Base-by-base conservation (phyloP, 2,888 invertebrate species). In the Chaitophorus viminalis region DNA sequence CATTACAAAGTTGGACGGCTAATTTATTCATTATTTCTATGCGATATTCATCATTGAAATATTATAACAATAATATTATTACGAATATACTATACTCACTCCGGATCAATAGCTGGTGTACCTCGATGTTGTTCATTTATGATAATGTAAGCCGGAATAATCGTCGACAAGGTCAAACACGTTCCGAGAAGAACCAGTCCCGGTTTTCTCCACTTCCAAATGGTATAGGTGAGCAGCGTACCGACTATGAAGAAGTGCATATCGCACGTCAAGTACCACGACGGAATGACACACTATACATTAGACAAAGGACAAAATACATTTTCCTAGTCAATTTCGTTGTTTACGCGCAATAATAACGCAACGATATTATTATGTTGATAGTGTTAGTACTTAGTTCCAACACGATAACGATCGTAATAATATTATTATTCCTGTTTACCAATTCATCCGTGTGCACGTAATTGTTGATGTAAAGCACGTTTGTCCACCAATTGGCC, bases 381-480 rank as follows among this genome's bases (percentile, higher is more conserved):
- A n/a, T n/a, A n/a, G n/a, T n/a, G n/a, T n/a, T n/a, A n/a, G n/a
- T n/a, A n/a, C n/a, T n/a, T n/a, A n/a, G n/a, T n/a, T n/a, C n/a
- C n/a, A n/a, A n/a, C n/a, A n/a, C 60, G 25, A 11, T 54, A 1
- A 1, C 54, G 2, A 54, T 4, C 54, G 11, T 0, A 39, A 39
- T 46, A 11, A 14, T 14, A 0, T 21, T 60, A 6, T 60, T 25
- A 6, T 60, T 54, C 5, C 5, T 31, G 8, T 1, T 79, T 89
- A 90, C 90, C 90, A 89, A 88, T 52, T 89, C 60, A 0, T 89
- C 89, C 0, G 89, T 81, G 60, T 90, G 83, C 25, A 90, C 88
- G 89, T 90, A 90, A 88, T 90, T 91, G 89, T 91, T 91, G 79
- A 91, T 89, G 89, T 90, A 90, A 21, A 90, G 88, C 25, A 90